These are phyloP conservation scores for Procavia capensis DNA, from an alignment of 2,113 vertebrate species.

Conservation along the genomic window DNA sequence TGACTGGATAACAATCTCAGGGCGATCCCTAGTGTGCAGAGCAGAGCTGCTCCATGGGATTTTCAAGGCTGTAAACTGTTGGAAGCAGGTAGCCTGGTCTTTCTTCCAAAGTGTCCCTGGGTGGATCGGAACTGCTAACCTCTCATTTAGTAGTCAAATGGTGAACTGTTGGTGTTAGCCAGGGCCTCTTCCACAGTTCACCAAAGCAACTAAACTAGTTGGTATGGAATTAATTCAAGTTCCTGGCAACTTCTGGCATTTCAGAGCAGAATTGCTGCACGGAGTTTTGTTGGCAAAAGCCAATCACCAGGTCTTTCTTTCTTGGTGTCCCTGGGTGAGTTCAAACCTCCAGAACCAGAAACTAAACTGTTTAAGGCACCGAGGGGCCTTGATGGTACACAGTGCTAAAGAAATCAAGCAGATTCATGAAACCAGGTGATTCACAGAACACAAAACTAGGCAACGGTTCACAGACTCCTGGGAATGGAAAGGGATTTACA, in stretches of 20 bases:
- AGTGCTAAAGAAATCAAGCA: not conserved
- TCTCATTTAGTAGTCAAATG: not conserved
- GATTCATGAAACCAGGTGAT: not conserved
- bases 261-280: not conserved
- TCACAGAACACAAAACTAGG: not conserved
- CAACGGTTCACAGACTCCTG: not conserved
- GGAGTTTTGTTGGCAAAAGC: not conserved
- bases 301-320: not conserved
- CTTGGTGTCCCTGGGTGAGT: not conserved
- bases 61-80: not conserved
- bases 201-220: too few relatives aligned
- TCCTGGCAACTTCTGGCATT: not conserved
- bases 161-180: not conserved
- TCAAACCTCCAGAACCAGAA: not conserved
- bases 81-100: not conserved
- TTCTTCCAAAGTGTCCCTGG: not conserved
- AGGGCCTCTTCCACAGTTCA: not conserved
- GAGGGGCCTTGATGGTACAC: not conserved
- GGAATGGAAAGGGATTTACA: fast-evolving
- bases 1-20: not conserved
- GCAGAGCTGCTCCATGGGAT: not conserved
- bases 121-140: too few relatives aligned
- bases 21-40: not conserved
- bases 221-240: too few relatives aligned
- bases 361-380: not conserved